Percentiles rank a stretch among this genome's conserved stretches.
These are phyloP conservation scores for Heliornis fulica DNA, from an alignment of 2,113 vertebrate genomes.

Conservation along the genomic window DNA sequence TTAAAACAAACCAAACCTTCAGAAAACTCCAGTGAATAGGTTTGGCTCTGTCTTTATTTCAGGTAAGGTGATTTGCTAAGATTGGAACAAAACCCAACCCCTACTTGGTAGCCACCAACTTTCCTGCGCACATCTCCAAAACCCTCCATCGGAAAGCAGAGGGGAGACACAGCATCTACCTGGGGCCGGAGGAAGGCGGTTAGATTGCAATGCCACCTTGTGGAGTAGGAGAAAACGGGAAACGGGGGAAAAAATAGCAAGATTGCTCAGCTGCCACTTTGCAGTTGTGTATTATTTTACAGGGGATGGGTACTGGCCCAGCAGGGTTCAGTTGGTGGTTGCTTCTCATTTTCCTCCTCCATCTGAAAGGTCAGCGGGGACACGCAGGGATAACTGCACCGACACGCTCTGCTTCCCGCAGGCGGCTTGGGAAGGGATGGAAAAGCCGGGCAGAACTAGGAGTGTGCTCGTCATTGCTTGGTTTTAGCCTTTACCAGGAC, in stretches of 20 bases:
- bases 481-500: background rate
- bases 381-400: accelerated
- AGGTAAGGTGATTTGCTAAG: background rate
- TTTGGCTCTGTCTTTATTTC: background rate
- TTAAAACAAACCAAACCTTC: background rate
- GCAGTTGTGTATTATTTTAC: accelerated
- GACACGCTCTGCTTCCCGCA: background rate
- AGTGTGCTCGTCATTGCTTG: background rate
- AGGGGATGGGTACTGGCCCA: background rate
- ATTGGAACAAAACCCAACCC: too few relatives aligned
- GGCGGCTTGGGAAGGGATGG: background rate
- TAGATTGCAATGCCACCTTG: constrained; percentile 61
- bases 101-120: background rate
- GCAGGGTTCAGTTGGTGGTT: accelerated
- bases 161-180: background rate
- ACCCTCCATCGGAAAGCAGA: background rate
- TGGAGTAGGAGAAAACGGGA: constrained; percentile 12
- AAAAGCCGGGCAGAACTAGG: accelerated
- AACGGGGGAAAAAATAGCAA: too few relatives aligned
- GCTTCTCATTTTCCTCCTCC: background rate
- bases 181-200: background rate
- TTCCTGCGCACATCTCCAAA: background rate
- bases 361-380: background rate
- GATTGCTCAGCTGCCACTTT: background rate
- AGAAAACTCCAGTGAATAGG: background rate